phyloP scores from a whole-genome alignment of 1,140 invertebrate genomes.

The Pseudomyrmex flavicornis region DNA sequence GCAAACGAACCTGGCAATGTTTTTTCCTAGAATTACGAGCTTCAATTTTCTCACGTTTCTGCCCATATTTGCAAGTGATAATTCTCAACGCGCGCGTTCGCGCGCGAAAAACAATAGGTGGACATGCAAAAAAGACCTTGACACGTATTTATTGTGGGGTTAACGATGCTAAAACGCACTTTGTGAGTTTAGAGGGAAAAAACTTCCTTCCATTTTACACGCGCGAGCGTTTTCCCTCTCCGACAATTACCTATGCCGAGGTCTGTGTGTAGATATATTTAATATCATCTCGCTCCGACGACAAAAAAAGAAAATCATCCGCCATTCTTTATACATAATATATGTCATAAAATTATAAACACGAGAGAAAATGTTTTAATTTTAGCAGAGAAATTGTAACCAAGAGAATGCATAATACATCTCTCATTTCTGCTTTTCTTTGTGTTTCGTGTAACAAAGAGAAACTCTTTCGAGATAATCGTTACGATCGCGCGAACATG shows the following conservation, averaged over 20 bases:
- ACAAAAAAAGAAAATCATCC: too few species aligned
- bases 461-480: not conserved
- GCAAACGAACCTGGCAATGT: not conserved
- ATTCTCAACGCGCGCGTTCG: constrained; percentile 28
- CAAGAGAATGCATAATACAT: not conserved
- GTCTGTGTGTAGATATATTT: not conserved
- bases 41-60: constrained; percentile 25
- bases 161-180: constrained; percentile 53
- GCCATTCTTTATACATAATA: too few species aligned
- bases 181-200: constrained; percentile 51
- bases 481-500: not conserved
- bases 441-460: not conserved
- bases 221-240: not conserved
- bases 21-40: not conserved
- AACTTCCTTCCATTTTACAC: constrained; percentile 54
- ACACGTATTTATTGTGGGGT: constrained; percentile 61
- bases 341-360: too few species aligned
- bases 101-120: constrained; percentile 51
- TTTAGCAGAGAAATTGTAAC: not conserved
- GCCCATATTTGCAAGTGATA: constrained; percentile 60
- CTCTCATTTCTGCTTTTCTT: constrained; percentile 6
- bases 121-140: constrained; percentile 59
- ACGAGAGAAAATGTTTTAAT: not conserved
- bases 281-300: not conserved
- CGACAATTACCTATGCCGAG: not conserved